Conservation (phyloP, 2,797 vertebrate species). For the Eulemur rubriventer region DNA sequence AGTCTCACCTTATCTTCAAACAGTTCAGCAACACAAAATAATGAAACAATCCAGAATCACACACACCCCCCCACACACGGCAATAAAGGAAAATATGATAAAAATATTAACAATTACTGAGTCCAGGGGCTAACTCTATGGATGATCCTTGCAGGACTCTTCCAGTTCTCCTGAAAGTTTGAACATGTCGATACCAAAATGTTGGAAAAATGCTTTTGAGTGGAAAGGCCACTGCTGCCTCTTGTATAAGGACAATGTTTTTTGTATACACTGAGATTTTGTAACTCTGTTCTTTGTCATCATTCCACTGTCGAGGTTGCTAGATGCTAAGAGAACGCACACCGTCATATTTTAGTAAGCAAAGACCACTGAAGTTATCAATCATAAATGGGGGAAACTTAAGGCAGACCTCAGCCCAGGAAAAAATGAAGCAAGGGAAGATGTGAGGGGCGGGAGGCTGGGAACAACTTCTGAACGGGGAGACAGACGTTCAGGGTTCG, state of each 20-base stretch:
- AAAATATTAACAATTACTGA: not conserved
- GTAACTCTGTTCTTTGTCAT: not conserved
- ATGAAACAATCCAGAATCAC: not conserved
- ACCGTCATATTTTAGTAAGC: not conserved
- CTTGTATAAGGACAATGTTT: not conserved
- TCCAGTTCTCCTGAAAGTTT: not conserved
- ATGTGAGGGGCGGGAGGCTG: not conserved
- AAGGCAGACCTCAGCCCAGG: not conserved
- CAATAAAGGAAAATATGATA: not conserved
- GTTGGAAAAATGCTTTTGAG: not conserved
- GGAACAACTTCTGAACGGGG: not conserved
- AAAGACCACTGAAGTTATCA: not conserved
- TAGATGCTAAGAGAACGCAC: not conserved
- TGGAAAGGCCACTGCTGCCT: not conserved
- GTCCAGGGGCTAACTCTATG: fast-evolving
- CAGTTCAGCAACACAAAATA: not conserved
- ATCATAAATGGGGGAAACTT: not conserved
- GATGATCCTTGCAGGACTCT: not conserved
- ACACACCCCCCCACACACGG: fast-evolving
- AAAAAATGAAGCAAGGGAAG: not conserved
- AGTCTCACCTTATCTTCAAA: not conserved
- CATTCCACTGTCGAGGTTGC: not conserved
- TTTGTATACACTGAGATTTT: not conserved
- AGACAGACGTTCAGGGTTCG: not conserved
- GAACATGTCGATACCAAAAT: not conserved